Conservation (phyloP, 92 coral and sea anemone genomes). For the Zoanthus sociatus region DNA sequence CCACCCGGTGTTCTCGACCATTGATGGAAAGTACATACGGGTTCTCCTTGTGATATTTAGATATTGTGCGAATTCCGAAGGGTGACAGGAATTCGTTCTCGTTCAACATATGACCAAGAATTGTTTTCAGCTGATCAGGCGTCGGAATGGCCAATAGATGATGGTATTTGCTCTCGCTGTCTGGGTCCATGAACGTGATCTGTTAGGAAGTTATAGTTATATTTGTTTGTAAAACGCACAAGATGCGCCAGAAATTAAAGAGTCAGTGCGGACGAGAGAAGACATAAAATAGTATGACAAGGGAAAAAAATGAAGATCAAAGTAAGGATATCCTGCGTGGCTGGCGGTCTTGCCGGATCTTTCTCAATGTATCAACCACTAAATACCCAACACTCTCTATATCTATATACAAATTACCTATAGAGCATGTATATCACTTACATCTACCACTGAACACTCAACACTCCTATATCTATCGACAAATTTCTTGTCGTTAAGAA, state of each 20-base stretch:
- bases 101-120: conserved; percentile 85
- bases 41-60: conserved; percentile 87
- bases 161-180: conserved; percentile 76
- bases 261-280: not conserved
- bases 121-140: conserved; percentile 82
- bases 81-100: conserved; percentile 95
- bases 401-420: too few relatives aligned
- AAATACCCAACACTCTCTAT: too few relatives aligned
- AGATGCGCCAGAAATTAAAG: too few relatives aligned
- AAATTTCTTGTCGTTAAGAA: too few relatives aligned
- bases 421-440: too few relatives aligned
- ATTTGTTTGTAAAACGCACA: not conserved
- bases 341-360: too few relatives aligned
- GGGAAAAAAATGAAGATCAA: too few relatives aligned
- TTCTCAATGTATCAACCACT: too few relatives aligned
- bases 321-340: too few relatives aligned
- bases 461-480: too few relatives aligned
- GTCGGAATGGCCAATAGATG: conserved; percentile 94
- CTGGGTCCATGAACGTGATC: conserved; percentile 86
- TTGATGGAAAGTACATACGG: conserved; percentile 72
- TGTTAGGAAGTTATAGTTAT: not conserved
- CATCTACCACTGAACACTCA: too few relatives aligned
- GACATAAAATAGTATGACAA: not conserved
- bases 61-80: conserved; percentile 94
- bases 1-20: conserved; percentile 80